A percentile compares a stretch with the other conserved stretches of the same genome.
Conservation (phyloP, 2,113 vertebrate genomes). For the Carettochelys insculpta region DNA sequence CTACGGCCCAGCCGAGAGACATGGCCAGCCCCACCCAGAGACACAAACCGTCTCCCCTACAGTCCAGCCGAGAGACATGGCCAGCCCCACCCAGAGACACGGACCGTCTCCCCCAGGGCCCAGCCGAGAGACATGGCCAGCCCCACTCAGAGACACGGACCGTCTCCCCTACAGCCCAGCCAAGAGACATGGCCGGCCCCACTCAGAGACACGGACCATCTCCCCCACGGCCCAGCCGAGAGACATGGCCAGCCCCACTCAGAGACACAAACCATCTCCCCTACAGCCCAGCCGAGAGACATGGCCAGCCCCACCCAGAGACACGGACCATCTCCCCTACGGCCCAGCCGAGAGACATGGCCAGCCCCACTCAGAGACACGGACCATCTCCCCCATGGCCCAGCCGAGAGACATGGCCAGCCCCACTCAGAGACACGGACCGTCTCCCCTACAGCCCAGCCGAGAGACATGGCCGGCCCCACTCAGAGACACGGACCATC, state of each 20-base stretch:
- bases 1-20: too few species aligned
- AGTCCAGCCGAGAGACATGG: background rate
- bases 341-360: background rate
- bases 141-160: background rate
- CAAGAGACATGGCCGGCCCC: rapidly evolving
- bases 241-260: rapidly evolving
- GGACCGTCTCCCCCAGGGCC: background rate
- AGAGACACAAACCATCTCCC: background rate
- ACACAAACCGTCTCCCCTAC: too few species aligned
- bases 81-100: rapidly evolving
- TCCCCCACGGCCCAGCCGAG: background rate
- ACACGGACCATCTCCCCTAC: background rate
- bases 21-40: background rate
- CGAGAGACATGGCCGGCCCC: rapidly evolving
- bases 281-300: too few species aligned
- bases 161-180: background rate
- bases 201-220: background rate
- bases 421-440: background rate
- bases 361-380: rapidly evolving
- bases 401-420: rapidly evolving
- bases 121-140: rapidly evolving
- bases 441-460: background rate
- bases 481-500: background rate
- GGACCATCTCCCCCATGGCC: background rate
- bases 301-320: background rate